Evolutionary conservation across 2,888 invertebrate genomes (phyloP).

Genomic region (Clepsis dumicolana): DNA sequence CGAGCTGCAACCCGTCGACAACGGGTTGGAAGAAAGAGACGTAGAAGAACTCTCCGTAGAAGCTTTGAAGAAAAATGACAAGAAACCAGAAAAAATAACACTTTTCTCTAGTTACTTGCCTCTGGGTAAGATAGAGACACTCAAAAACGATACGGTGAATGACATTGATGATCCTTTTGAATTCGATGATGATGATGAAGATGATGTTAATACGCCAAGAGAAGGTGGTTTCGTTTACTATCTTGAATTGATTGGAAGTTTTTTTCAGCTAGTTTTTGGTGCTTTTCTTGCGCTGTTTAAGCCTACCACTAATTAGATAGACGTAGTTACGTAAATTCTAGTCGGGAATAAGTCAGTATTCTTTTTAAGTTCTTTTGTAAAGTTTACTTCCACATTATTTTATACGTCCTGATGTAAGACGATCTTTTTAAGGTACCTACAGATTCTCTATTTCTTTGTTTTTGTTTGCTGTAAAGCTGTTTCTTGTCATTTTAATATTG

Average conservation of each 20-base stretch:
- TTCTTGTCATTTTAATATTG: background rate
- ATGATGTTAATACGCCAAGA: slow-evolving; percentile 47
- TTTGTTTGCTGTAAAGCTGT: too few relatives aligned
- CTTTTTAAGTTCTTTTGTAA: background rate
- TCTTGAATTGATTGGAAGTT: slow-evolving; percentile 69
- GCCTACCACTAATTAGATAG: slow-evolving; percentile 39
- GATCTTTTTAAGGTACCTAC: background rate
- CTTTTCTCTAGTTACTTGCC: slow-evolving; percentile 69
- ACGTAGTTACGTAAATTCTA: slow-evolving; percentile 16
- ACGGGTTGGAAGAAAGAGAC: slow-evolving; percentile 66
- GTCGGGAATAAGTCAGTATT: slow-evolving; percentile 36
- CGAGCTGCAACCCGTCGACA: slow-evolving; percentile 59
- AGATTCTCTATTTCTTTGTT: background rate
- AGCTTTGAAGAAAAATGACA: slow-evolving; percentile 58
- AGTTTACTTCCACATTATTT: background rate
- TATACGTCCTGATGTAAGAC: background rate
- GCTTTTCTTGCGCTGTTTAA: slow-evolving; percentile 64
- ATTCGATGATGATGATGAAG: slow-evolving; percentile 45
- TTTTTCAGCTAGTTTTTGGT: slow-evolving; percentile 70
- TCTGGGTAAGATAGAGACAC: slow-evolving; percentile 46
- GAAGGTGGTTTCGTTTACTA: slow-evolving; percentile 64
- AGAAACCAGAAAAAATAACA: slow-evolving; percentile 76
- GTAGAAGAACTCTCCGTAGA: slow-evolving; percentile 73
- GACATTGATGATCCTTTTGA: slow-evolving; percentile 47
- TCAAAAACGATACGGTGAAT: slow-evolving; percentile 42